Conservation (phyloP, 2,113 vertebrate genomes). For the Falcunculus frontatus region DNA sequence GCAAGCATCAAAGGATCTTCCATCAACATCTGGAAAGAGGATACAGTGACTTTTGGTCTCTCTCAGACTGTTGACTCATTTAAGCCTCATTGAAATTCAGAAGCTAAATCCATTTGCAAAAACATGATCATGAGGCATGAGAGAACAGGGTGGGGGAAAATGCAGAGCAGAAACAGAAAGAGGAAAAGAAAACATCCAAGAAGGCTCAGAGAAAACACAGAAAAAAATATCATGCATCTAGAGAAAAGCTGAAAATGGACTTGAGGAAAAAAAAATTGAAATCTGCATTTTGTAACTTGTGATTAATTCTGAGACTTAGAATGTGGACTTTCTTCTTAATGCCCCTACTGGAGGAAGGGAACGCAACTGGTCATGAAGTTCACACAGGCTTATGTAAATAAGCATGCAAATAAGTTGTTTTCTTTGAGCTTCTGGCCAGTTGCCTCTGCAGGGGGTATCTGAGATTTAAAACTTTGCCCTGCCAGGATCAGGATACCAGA, state of each 20-base stretch:
- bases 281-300: background rate
- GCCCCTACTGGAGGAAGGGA: slow-evolving; percentile 25
- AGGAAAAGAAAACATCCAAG: background rate
- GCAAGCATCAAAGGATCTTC: slow-evolving; percentile 38
- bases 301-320: slow-evolving; percentile 50
- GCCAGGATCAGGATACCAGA: background rate
- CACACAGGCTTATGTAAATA: slow-evolving; percentile 61
- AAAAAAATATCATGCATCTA: background rate
- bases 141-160: background rate
- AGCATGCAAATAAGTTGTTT: slow-evolving; percentile 35
- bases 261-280: background rate
- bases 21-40: slow-evolving; percentile 32
- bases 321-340: slow-evolving; percentile 43
- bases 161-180: background rate
- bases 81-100: slow-evolving; percentile 37
- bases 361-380: slow-evolving; percentile 54
- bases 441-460: slow-evolving; percentile 14
- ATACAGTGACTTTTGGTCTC: slow-evolving; percentile 20
- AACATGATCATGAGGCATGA: background rate
- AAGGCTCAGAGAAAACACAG: background rate
- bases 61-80: slow-evolving; percentile 23
- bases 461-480: background rate
- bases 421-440: slow-evolving; percentile 44
- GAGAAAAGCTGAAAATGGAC: background rate
- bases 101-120: slow-evolving; percentile 16